phyloP scores from a whole-genome alignment of 1,140 invertebrate genomes.

The Temnothorax curvispinosus region DNA sequence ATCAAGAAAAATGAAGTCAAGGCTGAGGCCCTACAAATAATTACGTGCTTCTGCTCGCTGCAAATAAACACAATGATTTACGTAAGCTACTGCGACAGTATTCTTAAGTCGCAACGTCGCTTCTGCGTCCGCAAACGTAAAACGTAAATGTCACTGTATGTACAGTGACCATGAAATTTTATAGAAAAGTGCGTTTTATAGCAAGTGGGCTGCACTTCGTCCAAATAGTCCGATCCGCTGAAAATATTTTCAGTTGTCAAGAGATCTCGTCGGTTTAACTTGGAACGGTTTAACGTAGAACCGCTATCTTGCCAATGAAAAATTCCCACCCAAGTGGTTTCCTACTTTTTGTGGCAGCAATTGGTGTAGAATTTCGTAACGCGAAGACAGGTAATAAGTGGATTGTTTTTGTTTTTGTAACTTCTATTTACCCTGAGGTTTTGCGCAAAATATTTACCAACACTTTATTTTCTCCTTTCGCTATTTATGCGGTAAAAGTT shows the following conservation, averaged over 20 bases:
- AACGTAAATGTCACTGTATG: slow-evolving; percentile 3
- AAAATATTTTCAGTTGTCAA: slow-evolving; percentile 1
- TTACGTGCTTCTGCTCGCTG: slow-evolving; percentile 10
- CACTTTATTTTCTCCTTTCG: neutral
- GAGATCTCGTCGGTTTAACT: neutral
- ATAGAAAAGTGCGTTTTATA: neutral
- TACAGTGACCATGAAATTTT: neutral
- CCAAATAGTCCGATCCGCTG: neutral
- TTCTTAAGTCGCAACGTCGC: slow-evolving; percentile 25
- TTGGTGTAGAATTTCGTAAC: neutral
- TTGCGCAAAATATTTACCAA: neutral
- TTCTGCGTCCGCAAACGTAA: slow-evolving; percentile 25
- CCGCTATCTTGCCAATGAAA: neutral
- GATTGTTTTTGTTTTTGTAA: neutral
- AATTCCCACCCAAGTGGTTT: neutral
- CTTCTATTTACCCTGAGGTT: neutral
- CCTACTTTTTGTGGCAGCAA: neutral
- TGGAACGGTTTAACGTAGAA: neutral
- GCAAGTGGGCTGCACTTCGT: neutral
- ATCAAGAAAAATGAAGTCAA: slow-evolving; percentile 42
- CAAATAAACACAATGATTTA: slow-evolving; percentile 46
- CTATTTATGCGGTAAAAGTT: neutral
- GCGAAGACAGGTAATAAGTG: neutral
- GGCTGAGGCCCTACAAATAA: slow-evolving; percentile 28
- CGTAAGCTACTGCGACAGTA: slow-evolving; percentile 42